Base-by-base conservation (phyloP, 2,113 vertebrate genomes). In the Thermophis baileyi region DNA sequence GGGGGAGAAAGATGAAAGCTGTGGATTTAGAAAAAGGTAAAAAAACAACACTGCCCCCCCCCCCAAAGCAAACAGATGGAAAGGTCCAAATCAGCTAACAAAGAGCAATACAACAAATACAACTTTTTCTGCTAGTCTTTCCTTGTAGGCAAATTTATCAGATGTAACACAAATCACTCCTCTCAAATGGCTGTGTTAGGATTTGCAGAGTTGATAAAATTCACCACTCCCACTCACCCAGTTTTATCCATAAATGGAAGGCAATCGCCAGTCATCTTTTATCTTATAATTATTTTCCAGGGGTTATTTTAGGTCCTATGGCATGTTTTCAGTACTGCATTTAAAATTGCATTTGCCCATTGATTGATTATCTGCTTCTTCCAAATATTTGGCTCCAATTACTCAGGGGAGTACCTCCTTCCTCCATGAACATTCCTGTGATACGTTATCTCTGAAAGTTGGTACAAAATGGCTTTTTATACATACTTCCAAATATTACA, bases 301-400 rank as follows among this genome's bases (percentile, higher is more conserved):
- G 25, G 24, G 46, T 47, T 87, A 27, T 87, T 87, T 49, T 49
- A 87, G 74, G 18, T 22, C 12, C 9, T 7, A 14, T 30, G 49
- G 8, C 49, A 55, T 91, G 35, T 46, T 53, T 88, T 95, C 89
- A 93, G 92, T 95, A 91, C 95, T 95, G 93, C 94, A 87, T 87
- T 50, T 88, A 51, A 51, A 30, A n/a, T 30, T 54, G 35, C 24
- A 89, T 57, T 46, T 46, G 24, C 2, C 40, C 40, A 46, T 14
- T 55, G n/a, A 55, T 54, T 44, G 4, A 44, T 54, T 25, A 53
- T 50, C 49, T 88, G n/a, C 69, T 81, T 81, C n/a, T 40, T 40
- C 18, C 50, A 88, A 88, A 50, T 22, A 25, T 49, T 20, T 51
- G 49, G 7, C 27, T 88, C 9, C 47, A 53, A 22, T 54, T 53